A percentile compares a stretch with the other conserved stretches of the same genome.
Evolutionary conservation across 1,140 invertebrate genomes (phyloP).

Genomic region (Phenacoccus solenopsis): DNA sequence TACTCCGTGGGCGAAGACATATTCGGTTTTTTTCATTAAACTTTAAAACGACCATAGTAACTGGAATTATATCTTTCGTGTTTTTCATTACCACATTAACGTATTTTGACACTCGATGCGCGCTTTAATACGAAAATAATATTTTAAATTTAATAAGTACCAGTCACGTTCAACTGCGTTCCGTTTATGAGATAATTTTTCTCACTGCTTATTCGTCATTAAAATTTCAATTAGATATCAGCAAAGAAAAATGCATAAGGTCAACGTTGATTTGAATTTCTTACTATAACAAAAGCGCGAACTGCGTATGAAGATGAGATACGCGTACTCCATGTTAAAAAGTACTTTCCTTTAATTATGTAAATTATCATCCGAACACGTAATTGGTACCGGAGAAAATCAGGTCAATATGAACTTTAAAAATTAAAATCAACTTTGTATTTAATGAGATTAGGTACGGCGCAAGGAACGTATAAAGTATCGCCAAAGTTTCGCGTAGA

Average conservation of each 20-base stretch:
- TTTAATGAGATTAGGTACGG: not conserved
- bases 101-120: not conserved
- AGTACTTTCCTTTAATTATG: too few species aligned
- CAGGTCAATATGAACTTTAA: not conserved
- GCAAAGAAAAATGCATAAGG: too few species aligned
- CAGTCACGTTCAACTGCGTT: not conserved
- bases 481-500: not conserved
- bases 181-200: not conserved
- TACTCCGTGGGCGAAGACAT: not conserved
- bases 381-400: not conserved
- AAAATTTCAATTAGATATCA: too few species aligned
- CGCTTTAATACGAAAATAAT: not conserved
- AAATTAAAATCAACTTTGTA: not conserved
- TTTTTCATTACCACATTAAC: not conserved
- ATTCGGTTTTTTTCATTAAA: not conserved
- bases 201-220: not conserved
- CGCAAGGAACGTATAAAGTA: not conserved
- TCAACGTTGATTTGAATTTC: too few species aligned
- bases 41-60: not conserved
- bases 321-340: too few species aligned
- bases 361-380: too few species aligned
- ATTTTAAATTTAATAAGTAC: not conserved
- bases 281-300: too few species aligned
- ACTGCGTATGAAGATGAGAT: too few species aligned
- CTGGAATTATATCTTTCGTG: not conserved